Evolutionary conservation across 1,140 invertebrate genomes (phyloP).

Genomic region (Glossosoma conforme): DNA sequence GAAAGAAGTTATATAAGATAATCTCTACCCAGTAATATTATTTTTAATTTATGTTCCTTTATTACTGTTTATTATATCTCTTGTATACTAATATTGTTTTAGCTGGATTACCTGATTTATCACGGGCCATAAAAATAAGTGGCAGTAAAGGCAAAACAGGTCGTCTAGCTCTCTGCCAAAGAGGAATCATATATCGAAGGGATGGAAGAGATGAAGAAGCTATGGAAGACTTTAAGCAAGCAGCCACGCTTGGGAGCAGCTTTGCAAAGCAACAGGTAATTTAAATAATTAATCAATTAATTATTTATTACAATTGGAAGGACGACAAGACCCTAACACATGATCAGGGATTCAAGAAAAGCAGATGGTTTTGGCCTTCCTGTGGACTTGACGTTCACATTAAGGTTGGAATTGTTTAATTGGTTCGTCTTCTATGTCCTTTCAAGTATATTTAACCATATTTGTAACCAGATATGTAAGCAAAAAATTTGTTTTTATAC

Average conservation of each 20-base stretch:
- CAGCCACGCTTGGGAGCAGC: conserved; percentile 67
- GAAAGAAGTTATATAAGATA: not conserved
- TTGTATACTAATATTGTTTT: not conserved
- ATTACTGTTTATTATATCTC: not conserved
- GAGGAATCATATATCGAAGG: conserved; percentile 65
- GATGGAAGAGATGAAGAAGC: conserved; percentile 59
- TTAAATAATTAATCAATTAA: conserved; percentile 2
- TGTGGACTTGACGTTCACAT: too few species aligned
- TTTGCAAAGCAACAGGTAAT: conserved; percentile 75
- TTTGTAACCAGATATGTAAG: not conserved
- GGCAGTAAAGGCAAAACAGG: conserved; percentile 56
- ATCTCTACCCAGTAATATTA: not conserved
- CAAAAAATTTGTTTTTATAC: conserved; percentile 20
- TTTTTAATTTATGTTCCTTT: not conserved
- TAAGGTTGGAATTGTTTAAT: too few species aligned
- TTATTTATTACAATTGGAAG: too few species aligned
- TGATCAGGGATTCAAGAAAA: too few species aligned
- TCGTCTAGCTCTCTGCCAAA: conserved; percentile 74
- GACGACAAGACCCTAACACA: too few species aligned
- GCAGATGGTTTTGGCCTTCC: too few species aligned
- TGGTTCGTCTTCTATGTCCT: too few species aligned
- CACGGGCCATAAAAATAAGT: conserved; percentile 65
- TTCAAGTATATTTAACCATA: too few species aligned
- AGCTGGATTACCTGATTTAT: conserved; percentile 54
- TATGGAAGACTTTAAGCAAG: conserved; percentile 64